These are phyloP conservation scores for Corbicula japonica DNA, from an alignment of 2,888 invertebrate species.

Conservation along the genomic window DNA sequence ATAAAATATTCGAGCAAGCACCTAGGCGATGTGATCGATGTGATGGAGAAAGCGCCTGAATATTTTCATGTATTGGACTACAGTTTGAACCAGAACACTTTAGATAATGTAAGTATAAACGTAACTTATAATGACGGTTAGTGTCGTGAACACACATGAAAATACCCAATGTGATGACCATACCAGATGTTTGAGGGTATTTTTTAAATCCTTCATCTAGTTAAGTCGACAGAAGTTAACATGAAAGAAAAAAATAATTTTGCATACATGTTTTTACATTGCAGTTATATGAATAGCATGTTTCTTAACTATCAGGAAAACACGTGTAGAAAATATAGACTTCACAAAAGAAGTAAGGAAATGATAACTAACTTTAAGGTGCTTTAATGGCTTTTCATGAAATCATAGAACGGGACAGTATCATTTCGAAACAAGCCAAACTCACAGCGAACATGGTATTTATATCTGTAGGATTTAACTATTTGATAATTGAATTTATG, in stretches of 20 bases:
- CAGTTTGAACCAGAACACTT: slow-evolving; percentile 86
- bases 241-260: not conserved
- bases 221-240: not conserved
- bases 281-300: too few species aligned
- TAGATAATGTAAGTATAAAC: slow-evolving; percentile 85
- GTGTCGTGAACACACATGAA: not conserved
- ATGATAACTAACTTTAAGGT: too few species aligned
- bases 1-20: slow-evolving; percentile 79
- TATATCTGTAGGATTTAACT: too few species aligned
- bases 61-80: slow-evolving; percentile 85
- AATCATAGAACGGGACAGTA: too few species aligned
- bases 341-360: too few species aligned
- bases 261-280: not conserved
- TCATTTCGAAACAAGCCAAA: too few species aligned
- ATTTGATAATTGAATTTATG: too few species aligned
- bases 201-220: not conserved
- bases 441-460: too few species aligned
- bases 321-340: too few species aligned
- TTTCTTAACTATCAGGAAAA: too few species aligned
- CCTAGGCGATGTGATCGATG: slow-evolving; percentile 83
- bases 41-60: slow-evolving; percentile 82
- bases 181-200: not conserved
- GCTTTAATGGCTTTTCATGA: too few species aligned
- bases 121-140: not conserved
- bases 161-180: not conserved